Conservation (phyloP, 2,888 invertebrate species). For the Erynnis tages region DNA sequence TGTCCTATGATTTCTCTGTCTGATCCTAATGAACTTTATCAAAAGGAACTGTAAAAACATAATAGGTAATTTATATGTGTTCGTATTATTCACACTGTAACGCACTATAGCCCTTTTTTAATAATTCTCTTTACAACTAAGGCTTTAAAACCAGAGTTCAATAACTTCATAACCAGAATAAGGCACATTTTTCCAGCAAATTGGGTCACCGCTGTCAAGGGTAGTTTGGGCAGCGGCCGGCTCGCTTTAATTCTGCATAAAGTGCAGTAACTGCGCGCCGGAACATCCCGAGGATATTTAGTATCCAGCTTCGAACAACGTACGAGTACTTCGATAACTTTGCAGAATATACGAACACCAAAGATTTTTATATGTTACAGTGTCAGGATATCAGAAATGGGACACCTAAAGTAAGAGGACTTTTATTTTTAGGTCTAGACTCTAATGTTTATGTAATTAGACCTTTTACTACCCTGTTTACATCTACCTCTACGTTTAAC, state of each 20-base stretch:
- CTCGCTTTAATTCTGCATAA: constrained; percentile 53
- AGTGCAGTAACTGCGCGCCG: constrained; percentile 37
- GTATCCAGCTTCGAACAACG: constrained; percentile 20
- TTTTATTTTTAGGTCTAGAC: no score
- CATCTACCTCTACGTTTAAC: neutral
- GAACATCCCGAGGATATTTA: constrained; percentile 24
- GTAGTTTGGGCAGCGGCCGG: constrained; percentile 38
- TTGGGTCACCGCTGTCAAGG: constrained; percentile 46
- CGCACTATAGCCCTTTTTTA: no score
- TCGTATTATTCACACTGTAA: no score
- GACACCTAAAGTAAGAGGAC: no score
- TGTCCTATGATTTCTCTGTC: no score
- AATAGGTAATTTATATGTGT: no score
- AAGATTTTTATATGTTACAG: constrained; percentile 5
- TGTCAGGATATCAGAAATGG: no score
- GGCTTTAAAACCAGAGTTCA: neutral
- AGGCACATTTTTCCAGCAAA: constrained; percentile 33
- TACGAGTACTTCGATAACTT: constrained; percentile 16
- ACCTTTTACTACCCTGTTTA: constrained; percentile 3
- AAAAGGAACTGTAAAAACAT: no score
- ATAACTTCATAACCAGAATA: constrained; percentile 38
- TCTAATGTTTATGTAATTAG: constrained; percentile 1
- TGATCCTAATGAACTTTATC: no score
- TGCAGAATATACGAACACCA: constrained; percentile 2
- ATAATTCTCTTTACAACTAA: no score